Evolutionary conservation across 2,113 vertebrate species (phyloP).

Genomic region (Nanger granti): DNA sequence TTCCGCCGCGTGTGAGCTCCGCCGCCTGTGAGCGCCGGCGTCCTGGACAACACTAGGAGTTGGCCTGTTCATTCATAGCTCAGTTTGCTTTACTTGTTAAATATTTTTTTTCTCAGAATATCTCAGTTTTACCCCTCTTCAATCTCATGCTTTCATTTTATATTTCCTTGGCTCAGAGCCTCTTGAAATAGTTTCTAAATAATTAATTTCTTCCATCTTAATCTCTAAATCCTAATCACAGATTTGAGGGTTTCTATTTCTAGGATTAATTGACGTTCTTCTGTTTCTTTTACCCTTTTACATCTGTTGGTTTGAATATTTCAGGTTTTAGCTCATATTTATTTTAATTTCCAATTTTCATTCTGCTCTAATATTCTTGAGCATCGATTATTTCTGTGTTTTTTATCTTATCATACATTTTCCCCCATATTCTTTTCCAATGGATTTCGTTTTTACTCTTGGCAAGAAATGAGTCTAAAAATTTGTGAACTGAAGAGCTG

Average conservation of each 20-base stretch:
- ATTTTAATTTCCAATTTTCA: conserved; percentile 63
- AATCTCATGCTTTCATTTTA: neutral
- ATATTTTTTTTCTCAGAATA: neutral
- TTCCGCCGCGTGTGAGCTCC: neutral
- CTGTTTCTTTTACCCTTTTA: conserved; percentile 21
- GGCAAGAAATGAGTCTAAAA: conserved; percentile 3
- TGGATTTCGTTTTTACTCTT: conserved; percentile 24
- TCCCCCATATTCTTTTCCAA: neutral
- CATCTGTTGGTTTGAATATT: conserved; percentile 23
- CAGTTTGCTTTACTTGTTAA: no score
- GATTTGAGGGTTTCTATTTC: neutral
- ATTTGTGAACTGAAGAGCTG: neutral
- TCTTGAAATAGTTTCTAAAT: conserved; percentile 30
- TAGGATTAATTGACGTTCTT: neutral
- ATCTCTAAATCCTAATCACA: neutral
- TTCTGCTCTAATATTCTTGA: neutral
- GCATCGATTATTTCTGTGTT: neutral
- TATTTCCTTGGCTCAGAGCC: neutral
- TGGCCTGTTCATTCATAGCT: no score
- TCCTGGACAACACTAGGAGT: no score
- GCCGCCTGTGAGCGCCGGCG: no score
- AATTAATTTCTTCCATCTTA: conserved; percentile 4
- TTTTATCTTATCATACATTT: neutral
- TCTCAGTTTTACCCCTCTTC: neutral
- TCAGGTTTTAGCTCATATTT: conserved; percentile 4